phyloP scores from a whole-genome alignment of 2,888 invertebrate species.

The Rapana venosa region DNA sequence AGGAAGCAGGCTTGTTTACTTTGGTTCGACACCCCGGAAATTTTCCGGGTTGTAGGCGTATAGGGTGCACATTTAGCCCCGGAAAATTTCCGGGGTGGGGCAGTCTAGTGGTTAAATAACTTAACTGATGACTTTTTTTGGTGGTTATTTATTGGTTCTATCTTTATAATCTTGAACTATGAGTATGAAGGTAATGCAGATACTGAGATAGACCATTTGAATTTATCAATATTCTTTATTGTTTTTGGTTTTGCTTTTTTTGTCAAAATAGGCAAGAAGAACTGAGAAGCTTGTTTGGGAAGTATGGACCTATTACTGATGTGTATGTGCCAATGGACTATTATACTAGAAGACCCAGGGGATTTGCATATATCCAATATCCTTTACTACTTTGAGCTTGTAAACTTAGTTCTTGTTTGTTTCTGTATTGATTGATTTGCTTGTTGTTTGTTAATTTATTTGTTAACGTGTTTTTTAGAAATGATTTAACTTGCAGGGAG shows the following conservation, averaged over 20 bases:
- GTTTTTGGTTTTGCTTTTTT: not conserved
- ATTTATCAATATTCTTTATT: not conserved
- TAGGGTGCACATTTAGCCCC: too few species aligned
- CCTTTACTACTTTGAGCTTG: constrained; percentile 70
- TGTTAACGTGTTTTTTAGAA: not conserved
- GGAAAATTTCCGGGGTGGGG: too few species aligned
- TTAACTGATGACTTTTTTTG: too few species aligned
- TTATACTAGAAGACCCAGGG: constrained; percentile 78
- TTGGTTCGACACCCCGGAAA: too few species aligned
- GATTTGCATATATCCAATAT: constrained; percentile 81
- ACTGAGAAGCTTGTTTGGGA: constrained; percentile 79
- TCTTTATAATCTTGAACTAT: too few species aligned
- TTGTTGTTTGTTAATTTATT: not conserved
- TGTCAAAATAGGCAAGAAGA: constrained; percentile 78
- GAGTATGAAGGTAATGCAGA: too few species aligned
- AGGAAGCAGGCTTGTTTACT: too few species aligned
- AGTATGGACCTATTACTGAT: constrained; percentile 80
- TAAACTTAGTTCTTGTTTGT: not conserved
- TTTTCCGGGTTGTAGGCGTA: too few species aligned
- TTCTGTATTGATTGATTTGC: not conserved
- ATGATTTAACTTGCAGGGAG: not conserved
- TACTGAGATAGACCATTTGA: not conserved
- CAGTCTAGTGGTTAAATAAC: too few species aligned
- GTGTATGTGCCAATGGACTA: constrained; percentile 80
- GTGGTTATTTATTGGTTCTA: too few species aligned